These are phyloP conservation scores for Pyrgilauda ruficollis DNA, from an alignment of 2,113 vertebrate species.

Conservation along the genomic window DNA sequence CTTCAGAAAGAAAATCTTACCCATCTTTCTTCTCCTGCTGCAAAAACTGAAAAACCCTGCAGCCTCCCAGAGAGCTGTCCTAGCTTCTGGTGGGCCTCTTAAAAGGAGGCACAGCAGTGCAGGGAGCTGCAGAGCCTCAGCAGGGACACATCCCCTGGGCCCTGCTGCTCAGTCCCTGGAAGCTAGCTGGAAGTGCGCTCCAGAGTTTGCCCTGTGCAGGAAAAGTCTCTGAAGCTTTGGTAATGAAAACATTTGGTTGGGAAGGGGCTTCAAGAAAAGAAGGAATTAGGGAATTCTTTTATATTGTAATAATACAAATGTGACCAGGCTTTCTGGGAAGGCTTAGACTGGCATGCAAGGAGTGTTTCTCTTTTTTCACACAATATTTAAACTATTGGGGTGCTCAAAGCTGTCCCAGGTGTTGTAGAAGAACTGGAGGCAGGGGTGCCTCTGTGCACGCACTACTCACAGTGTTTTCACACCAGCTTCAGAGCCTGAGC, in stretches of 20 bases:
- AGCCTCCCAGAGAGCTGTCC: neutral
- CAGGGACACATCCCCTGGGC: neutral
- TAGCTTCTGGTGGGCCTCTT: neutral
- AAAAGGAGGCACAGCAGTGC: neutral
- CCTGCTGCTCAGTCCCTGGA: neutral
- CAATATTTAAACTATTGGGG: neutral
- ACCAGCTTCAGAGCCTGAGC: neutral
- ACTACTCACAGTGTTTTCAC: accelerated
- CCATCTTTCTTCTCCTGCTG: neutral
- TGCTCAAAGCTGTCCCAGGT: neutral
- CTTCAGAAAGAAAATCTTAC: neutral
- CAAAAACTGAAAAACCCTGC: neutral
- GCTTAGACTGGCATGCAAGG: neutral
- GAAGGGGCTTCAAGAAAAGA: neutral
- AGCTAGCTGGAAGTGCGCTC: neutral
- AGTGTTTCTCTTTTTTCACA: neutral
- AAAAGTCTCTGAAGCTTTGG: neutral
- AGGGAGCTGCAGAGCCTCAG: neutral
- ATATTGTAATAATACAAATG: neutral
- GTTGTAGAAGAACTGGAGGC: neutral
- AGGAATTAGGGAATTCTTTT: neutral
- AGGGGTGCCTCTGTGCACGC: accelerated
- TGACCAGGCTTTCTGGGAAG: neutral
- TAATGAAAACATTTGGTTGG: neutral
- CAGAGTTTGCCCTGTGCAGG: neutral